These are phyloP conservation scores for Nasonovia ribisnigri DNA, from an alignment of 2,888 invertebrate genomes.

Conservation along the genomic window DNA sequence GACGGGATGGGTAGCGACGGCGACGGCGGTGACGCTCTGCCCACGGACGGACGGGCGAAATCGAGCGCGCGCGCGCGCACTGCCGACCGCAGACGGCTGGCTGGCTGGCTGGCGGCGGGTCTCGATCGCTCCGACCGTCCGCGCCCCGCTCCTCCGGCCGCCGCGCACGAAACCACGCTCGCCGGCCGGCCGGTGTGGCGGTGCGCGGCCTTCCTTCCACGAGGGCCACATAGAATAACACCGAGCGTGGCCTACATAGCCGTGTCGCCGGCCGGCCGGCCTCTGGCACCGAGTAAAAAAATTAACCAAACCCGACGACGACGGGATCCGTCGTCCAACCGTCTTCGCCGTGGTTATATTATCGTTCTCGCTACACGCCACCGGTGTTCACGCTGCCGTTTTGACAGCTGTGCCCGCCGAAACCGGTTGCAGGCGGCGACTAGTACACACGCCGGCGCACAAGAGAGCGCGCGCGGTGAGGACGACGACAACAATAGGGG, in stretches of 20 bases:
- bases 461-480: slow-evolving; percentile 12
- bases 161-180: background rate
- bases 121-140: background rate
- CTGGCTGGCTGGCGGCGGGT: background rate
- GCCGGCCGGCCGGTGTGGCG: slow-evolving; percentile 50
- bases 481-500: slow-evolving; percentile 53
- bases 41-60: slow-evolving; percentile 28
- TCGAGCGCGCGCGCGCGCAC: slow-evolving; percentile 32
- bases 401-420: slow-evolving; percentile 54
- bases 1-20: slow-evolving; percentile 47
- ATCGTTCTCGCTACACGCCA: background rate
- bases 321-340: background rate
- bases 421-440: slow-evolving; percentile 53
- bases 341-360: background rate
- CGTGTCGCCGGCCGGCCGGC: background rate
- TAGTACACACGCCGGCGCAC: slow-evolving; percentile 1
- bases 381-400: background rate
- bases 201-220: slow-evolving; percentile 9
- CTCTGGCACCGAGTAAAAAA: background rate
- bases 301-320: background rate
- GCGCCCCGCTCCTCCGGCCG: background rate
- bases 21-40: slow-evolving; percentile 34
- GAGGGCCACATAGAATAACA: background rate
- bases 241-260: slow-evolving; percentile 26
- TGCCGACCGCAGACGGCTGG: slow-evolving; percentile 32